Evolutionary conservation across 2,113 vertebrate species (phyloP).

Genomic region (Fregata magnificens): DNA sequence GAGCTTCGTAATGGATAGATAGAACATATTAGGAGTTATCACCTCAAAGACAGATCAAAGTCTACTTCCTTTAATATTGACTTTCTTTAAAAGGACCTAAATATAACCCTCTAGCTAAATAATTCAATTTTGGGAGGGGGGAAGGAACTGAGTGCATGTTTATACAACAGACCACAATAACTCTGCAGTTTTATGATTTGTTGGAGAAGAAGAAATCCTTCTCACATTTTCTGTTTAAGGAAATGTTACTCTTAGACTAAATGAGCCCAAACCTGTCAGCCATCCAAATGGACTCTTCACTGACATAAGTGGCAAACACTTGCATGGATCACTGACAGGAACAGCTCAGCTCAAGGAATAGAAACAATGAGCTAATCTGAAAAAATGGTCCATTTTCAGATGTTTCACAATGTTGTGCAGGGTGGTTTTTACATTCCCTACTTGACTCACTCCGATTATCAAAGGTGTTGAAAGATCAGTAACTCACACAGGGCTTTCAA

Average conservation of each 20-base stretch:
- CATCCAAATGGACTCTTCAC: slow-evolving; percentile 12
- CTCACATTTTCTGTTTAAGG: slow-evolving; percentile 11
- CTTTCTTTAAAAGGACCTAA: slow-evolving; percentile 67
- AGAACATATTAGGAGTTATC: slow-evolving; percentile 62
- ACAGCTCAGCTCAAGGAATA: not conserved
- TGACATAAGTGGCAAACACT: not conserved
- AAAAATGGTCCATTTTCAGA: not conserved
- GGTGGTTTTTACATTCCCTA: not conserved
- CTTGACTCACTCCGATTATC: not conserved
- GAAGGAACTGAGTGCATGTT: slow-evolving; percentile 3
- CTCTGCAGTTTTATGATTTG: not conserved
- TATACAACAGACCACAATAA: slow-evolving; percentile 21
- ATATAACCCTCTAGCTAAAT: slow-evolving; percentile 54
- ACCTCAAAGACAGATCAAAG: slow-evolving; percentile 58
- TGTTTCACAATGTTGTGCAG: not conserved
- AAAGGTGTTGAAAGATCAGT: not conserved
- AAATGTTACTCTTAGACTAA: not conserved
- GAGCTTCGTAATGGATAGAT: slow-evolving; percentile 34
- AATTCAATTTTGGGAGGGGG: slow-evolving; percentile 32
- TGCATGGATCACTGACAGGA: not conserved
- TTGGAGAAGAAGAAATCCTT: not conserved
- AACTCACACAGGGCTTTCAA: not conserved
- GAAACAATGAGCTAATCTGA: slow-evolving; percentile 15
- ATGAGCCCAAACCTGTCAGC: not conserved
- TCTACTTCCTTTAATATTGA: slow-evolving; percentile 59